Evolutionary conservation across 2,888 invertebrate species (phyloP), one percentile per base, ranked within the genome.

Genomic region (Drosophila rubida): DNA sequence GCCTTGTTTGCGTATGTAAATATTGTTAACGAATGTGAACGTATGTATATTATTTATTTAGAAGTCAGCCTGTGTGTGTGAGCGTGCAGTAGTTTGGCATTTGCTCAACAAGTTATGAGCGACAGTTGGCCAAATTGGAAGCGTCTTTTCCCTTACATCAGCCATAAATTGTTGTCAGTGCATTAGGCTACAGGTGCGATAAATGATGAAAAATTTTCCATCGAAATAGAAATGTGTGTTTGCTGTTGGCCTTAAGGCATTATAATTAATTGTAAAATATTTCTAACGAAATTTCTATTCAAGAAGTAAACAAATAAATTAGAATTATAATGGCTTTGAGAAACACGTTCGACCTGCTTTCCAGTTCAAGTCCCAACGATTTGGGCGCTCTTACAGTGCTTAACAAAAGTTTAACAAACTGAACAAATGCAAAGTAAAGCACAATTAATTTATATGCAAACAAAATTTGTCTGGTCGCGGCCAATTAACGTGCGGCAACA

Each of bases 301-400:
- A 27, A 53, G 48, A 58, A 58, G 30, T 49, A 49, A 49, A 27
- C 57, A 73, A 73, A 73, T 69, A 72, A 72, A 72, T 73, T 53
- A 57, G 59, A 53, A 60, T 73, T 73, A 53, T 27, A 57, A 69
- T 49, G 53, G 30, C 51, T 55, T 63, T 45, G 13, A 7, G 27
- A 58, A 82, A 80, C 80, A 64, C 48, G 80, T 78, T 74, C 44
- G 51, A 83, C 77, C 83, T 59, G 83, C 78, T 81, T 76, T 74
- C 27, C 22, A 42, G 35, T 41, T 54, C 32, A 53, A 32, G 13
- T 37, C 14, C 14, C 37, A 50, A 58, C 49, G 64, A 71, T 72
- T 65, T 58, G 7, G 6, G 41, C 41, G 51, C 48, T 49, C 67
- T 69, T 48, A 58, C 75, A 65, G 68, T 69, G 75, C 80, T 79